Percentiles rank a stretch among this genome's conserved stretches.
phyloP scores from a whole-genome alignment of 2,888 invertebrate species.

The Anthrax anthrax region DNA sequence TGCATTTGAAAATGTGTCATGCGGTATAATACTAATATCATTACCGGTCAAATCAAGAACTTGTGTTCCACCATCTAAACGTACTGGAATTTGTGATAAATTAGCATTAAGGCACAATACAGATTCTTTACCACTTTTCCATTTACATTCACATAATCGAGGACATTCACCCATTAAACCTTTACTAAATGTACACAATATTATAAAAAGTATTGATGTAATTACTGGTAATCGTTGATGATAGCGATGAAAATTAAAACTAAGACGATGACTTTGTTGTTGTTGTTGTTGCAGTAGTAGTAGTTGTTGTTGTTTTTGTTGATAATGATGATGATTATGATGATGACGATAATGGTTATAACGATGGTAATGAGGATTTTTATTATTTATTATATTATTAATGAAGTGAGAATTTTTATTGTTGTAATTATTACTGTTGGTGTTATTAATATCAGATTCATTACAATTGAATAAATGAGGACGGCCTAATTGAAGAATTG shows the following conservation, averaged over 20 bases:
- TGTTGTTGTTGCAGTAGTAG: too few species aligned
- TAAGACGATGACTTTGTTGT: too few species aligned
- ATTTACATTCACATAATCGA: constrained; percentile 70
- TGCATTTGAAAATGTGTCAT: constrained; percentile 59
- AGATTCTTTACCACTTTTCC: constrained; percentile 77
- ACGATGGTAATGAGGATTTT: background rate
- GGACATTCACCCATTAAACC: constrained; percentile 48
- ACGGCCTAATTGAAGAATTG: constrained; percentile 16
- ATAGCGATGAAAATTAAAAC: too few species aligned
- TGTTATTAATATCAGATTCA: too few species aligned
- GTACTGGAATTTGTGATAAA: constrained; percentile 55
- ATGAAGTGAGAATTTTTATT: too few species aligned
- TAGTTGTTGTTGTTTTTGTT: too few species aligned
- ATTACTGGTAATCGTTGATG: constrained; percentile 9
- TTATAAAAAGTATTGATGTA: constrained; percentile 6
- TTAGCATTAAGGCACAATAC: constrained; percentile 65
- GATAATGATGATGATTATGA: background rate
- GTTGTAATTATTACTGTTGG: too few species aligned
- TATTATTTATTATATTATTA: too few species aligned
- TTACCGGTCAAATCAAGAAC: constrained; percentile 66
- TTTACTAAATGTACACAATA: constrained; percentile 27
- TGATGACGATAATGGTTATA: background rate
- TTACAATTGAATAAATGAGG: background rate
- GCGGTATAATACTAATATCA: constrained; percentile 47
- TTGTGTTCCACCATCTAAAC: constrained; percentile 64